A percentile compares a stretch with the other conserved stretches of the same genome.
Conservation (phyloP, 2,113 vertebrate species). For the Myotis brandtii region DNA sequence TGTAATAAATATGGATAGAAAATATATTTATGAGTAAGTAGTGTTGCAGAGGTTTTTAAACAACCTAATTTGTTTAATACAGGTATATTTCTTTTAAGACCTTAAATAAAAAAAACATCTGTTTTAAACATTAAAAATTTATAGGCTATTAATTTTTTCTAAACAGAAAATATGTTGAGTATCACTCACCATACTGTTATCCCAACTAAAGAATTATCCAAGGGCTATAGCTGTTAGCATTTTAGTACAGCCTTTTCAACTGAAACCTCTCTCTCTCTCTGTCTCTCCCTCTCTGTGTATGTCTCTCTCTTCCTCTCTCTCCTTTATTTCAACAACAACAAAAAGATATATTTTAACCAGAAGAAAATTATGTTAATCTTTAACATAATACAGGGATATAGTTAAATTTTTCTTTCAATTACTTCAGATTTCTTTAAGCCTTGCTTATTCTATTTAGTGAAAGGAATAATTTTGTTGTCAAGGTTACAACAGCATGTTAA, state of each 20-base stretch:
- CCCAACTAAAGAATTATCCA: conserved; percentile 67
- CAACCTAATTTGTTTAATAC: conserved; percentile 63
- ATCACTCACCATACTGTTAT: conserved; percentile 41
- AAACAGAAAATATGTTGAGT: conserved; percentile 64
- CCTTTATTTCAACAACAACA: not conserved
- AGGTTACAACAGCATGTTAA: conserved; percentile 57
- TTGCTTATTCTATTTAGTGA: conserved; percentile 53
- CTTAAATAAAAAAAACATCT: conserved; percentile 67
- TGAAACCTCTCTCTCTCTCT: not conserved
- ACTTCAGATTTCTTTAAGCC: conserved; percentile 7
- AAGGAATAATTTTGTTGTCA: conserved; percentile 59
- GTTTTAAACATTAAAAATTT: conserved; percentile 66
- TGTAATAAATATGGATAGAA: conserved; percentile 58
- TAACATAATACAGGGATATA: conserved; percentile 57
- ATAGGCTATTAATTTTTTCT: conserved; percentile 65
- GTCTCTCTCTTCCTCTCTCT: not conserved
- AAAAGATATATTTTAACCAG: conserved; percentile 55
- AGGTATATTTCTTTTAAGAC: conserved; percentile 64
- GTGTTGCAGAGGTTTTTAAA: conserved; percentile 65
- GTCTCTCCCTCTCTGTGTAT: not conserved
- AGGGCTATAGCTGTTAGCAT: conserved; percentile 81
- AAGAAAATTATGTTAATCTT: conserved; percentile 55
- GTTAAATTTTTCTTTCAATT: conserved; percentile 40
- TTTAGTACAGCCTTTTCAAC: conserved; percentile 30
- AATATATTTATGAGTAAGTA: conserved; percentile 65